phyloP scores from a whole-genome alignment of 2,113 vertebrate genomes.

The Hoplias malabaricus region DNA sequence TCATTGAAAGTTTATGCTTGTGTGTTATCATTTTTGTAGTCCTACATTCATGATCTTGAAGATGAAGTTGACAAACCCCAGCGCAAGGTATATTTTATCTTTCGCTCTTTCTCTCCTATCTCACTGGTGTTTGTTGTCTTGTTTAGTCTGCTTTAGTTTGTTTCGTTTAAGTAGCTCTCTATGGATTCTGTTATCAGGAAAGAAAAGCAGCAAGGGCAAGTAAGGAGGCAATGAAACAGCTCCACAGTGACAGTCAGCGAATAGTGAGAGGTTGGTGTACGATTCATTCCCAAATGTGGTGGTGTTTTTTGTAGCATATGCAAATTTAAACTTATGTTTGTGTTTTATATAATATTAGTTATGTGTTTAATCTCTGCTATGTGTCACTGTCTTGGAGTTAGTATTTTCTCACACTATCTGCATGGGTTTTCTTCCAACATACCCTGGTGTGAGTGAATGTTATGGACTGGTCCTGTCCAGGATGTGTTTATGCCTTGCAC shows the following conservation, averaged over 20 bases:
- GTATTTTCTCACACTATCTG: too few relatives aligned
- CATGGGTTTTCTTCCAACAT: too few relatives aligned
- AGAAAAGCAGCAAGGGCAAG: conserved; percentile 88
- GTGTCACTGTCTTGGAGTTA: too few relatives aligned
- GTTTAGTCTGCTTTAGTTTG: background rate
- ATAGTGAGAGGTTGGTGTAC: conserved; percentile 86
- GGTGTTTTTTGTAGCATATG: too few relatives aligned
- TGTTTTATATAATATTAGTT: too few relatives aligned
- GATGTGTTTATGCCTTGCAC: too few relatives aligned
- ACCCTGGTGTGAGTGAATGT: too few relatives aligned
- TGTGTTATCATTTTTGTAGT: conserved; percentile 45
- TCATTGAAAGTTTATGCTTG: too few relatives aligned
- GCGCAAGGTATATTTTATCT: conserved; percentile 58
- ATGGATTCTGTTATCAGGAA: conserved; percentile 73
- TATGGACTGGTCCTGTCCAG: too few relatives aligned
- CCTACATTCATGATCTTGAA: conserved; percentile 48
- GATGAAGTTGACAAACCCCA: conserved; percentile 58
- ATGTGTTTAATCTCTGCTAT: too few relatives aligned
- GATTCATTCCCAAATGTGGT: background rate
- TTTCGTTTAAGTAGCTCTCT: background rate
- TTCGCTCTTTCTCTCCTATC: background rate
- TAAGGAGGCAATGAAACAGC: conserved; percentile 89
- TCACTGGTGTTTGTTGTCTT: background rate
- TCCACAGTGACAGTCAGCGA: conserved; percentile 93
- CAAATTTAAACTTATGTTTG: too few relatives aligned